Percentiles rank a stretch among this genome's conserved stretches.
phyloP scores from a whole-genome alignment of 2,113 vertebrate genomes.

The Muscicapa adusta region DNA sequence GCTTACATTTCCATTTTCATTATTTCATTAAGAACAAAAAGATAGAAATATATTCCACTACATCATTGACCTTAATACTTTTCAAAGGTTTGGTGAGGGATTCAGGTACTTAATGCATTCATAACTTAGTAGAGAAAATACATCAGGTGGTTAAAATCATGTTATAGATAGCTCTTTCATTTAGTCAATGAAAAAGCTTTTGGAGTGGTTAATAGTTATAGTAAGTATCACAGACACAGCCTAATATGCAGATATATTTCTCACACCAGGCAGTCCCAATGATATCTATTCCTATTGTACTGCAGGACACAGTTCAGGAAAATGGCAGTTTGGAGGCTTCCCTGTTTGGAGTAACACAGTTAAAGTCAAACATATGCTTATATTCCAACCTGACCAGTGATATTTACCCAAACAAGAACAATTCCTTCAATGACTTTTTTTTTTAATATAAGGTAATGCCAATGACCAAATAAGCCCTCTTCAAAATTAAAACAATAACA shows the following conservation, averaged over 20 bases:
- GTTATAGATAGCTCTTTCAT: not conserved
- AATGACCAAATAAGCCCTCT: not conserved
- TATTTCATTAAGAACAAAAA: not conserved
- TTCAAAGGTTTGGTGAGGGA: not conserved
- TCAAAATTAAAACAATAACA: not conserved
- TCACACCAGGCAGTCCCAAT: not conserved
- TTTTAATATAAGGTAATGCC: not conserved
- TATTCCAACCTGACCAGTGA: not conserved
- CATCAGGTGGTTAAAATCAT: not conserved
- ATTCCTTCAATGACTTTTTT: not conserved
- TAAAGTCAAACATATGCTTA: not conserved
- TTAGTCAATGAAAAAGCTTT: not conserved
- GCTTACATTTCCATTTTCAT: constrained; percentile 7
- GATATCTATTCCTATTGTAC: not conserved
- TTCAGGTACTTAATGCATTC: not conserved
- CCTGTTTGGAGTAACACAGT: not conserved
- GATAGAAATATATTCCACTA: not conserved
- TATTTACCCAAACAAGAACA: not conserved
- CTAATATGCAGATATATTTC: not conserved
- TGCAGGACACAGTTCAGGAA: not conserved
- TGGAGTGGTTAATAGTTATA: not conserved
- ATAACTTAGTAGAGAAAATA: not conserved
- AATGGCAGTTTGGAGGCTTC: not conserved
- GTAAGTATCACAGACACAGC: not conserved
- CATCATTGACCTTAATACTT: not conserved